Base-by-base conservation (phyloP, 2,113 vertebrate species). In the Carollia perspicillata region DNA sequence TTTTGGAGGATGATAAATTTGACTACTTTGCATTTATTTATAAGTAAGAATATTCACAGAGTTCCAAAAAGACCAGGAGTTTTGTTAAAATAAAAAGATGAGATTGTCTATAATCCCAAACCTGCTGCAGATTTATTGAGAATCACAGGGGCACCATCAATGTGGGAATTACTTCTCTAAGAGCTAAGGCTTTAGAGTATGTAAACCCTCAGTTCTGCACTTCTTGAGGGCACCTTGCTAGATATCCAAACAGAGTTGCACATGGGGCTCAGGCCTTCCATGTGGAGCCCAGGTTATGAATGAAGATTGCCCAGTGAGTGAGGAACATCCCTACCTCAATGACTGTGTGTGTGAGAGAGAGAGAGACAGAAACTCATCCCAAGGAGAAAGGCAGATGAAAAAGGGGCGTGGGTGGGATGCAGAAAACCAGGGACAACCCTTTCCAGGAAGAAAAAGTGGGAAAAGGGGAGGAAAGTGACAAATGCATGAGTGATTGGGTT, bases 171-270 rank as follows among this genome's bases (percentile, higher is more conserved):
- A 6, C n/a, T 23, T 33, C 18, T 9, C 11, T 28, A 17, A 5
- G 40, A 37, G 49, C 20, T 0, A 40, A 60, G n/a, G 20, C 20
- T 28, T 37, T 18, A 20, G 17, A 2, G 0, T 22, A 1, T 8
- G n/a, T 13, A 47, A 30, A 42, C 33, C 60, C 3, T 1, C 5
- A 3, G 0, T 6, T n/a, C 30, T 3, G 2, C 16, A 12, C 12
- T 47, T 17, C 1, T 23, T 30, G 12, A 28, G 16, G 58, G 40
- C 3, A 18, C 5, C 22, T 4, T 6, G 35, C 23, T 28, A 30
- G 65, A 71, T 10, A 26, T 63, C 12, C 44, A 10, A 58, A 26
- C 58, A 26, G 63, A 26, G 42, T 9, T 23, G 42, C 7, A 14
- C 13, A 4, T 3, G 40, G 42, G 42, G 14, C 17, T 49, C 2